Evolutionary conservation across 2,888 invertebrate species (phyloP), one percentile per base, ranked within the genome.

Genomic region (Amorpha juglandis): DNA sequence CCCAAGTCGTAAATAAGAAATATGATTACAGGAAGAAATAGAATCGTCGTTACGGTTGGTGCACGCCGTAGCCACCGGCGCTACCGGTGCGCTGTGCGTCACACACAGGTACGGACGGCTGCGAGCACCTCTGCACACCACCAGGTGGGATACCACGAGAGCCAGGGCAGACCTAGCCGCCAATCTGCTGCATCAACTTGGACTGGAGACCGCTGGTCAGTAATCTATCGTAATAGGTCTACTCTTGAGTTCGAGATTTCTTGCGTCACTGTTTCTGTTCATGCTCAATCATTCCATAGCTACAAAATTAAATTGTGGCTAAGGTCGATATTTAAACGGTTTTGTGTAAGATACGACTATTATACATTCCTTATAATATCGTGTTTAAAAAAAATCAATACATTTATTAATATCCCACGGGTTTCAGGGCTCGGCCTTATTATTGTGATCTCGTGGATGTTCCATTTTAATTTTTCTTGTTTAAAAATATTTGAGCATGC

Each of bases 91-190:
- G 14, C 87, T 97, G 67, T 97, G 97, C 85, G 95, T 96, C 70
- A 95, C 96, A 7, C 95, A 96, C 78, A 94, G 94, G 27, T 96
- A 95, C 89, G 95, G 95, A 64, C 94, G 96, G 19, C 93, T 97
- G 69, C 94, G 95, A 69, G 95, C 96, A 47, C 95, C 96, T 42
- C 88, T 97, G 73, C 95, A 96, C 83, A 95, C 97, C 1, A 90
- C 94, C 55, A 94, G 96, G 55, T 97, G 96, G 94, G 96, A 97
- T 81, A 94, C 95, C 12, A 95, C 96, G 19, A 94, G 96, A 70
- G 96, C 97, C 80, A 96, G 97, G 79, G 96, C 96, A 52, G 97
- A 97, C 82, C 94, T 97, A 75, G 96, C 97, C 6, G 97, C 97
- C 55, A 95, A 95, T 71, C 93, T 97, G 70, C 90, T 97, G 6